Base-by-base conservation (phyloP, 2,888 invertebrate genomes). In the Nesidiocoris tenuis region DNA sequence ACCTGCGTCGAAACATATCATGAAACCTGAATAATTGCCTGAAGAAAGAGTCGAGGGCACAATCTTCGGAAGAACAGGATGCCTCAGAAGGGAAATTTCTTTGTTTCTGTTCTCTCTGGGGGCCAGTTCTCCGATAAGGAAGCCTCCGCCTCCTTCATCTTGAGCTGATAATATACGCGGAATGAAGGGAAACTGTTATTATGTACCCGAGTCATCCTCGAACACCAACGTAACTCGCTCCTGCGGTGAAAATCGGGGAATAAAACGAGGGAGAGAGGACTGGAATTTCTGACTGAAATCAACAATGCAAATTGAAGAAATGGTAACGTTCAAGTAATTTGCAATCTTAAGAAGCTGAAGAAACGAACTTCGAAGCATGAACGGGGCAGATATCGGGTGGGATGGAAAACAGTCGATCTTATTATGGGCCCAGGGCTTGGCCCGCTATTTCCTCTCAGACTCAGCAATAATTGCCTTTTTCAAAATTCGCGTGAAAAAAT, bases 211-310 rank as follows among this genome's bases (percentile, higher is more conserved):
- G 39, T 39, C 12, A 3, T 39, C 12, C 39, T 39, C 39, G 5
- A 39, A 39, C 39, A 39, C 39, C 39, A 39, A 12, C 12, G 39
- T 39, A 3, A 12, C 39, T 39, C 12, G 39, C 39, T 7, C 12
- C 39, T 25, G 5, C 12, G 24, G 9, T 24, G 17, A n/a, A n/a
- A 18, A 57, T 16, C 21, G 17, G n/a, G 16, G 23, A 17, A 3
- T 21, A 22, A 22, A 55, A 23, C 18, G 55, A 67, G 7, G 56
- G 23, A 56, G 55, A 72, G 61, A 23, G 61, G 55, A 22, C 61
- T 63, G 64, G 72, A 75, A 77, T 67, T 77, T 77, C 74, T 75
- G 75, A 75, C 68, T 74, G 70, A 74, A 77, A 77, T 77, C 77
- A 77, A 77, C 77, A 74, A 77, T 77, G 74, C 77, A 77, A 75